Base-by-base conservation (phyloP, 2,797 vertebrate genomes). In the Tangara arthus region DNA sequence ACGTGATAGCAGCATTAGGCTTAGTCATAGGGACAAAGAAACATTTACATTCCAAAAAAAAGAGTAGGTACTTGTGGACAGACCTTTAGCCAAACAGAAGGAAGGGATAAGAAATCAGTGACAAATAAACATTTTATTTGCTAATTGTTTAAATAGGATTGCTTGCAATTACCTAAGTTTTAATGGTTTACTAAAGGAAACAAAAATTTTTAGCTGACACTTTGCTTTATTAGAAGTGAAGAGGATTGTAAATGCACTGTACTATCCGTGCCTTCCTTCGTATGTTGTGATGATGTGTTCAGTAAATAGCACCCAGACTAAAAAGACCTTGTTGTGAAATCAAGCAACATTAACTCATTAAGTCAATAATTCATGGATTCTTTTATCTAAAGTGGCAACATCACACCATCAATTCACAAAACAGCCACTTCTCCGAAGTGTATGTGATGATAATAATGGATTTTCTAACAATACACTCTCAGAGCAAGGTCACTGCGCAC, bases 361-460 rank as follows among this genome's bases (percentile, higher is more conserved):
- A 98, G 98, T 99, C 98, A 99, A 99, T 99, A 99, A 99, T 99
- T 99, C 98, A 99, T 99, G 98, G 98, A 97, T 97, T 97, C 98
- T 98, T 98, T 98, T 98, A 98, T 98, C 98, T 98, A 98, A 98
- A 98, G 98, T 98, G 97, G 97, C 98, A 98, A 98, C 98, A 98
- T 98, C 98, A 98, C 98, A 98, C 98, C 97, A 98, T 98, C 98
- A 98, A 97, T 98, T 98, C 98, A 97, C 97, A 98, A 98, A 98
- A 97, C 97, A 97, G 97, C 97, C 98, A 98, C 98, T 98, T 98
- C 98, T 98, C 96, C 94, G 92, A 98, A 98, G 98, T 97, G 98
- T 97, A 95, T 98, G 97, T 97, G 98, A 98, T 98, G 98, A 98
- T 98, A 98, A 98, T 98, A 98, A 98, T 98, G 98, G 98, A 98